Conservation (phyloP, 2,797 vertebrate species). For the Acanthornis magna region DNA sequence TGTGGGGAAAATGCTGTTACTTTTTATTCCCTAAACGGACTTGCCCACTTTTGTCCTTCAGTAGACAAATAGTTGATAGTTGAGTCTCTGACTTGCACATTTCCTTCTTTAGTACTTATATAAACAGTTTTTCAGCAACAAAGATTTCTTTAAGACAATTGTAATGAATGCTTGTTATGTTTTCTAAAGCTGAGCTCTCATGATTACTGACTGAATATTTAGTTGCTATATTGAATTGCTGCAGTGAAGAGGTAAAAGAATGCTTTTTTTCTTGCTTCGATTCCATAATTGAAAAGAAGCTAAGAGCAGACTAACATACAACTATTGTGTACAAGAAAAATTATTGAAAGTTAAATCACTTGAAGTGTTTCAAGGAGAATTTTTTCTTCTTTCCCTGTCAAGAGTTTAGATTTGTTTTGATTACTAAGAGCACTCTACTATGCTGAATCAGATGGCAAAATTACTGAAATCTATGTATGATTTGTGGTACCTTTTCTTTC, state of each 20-base stretch:
- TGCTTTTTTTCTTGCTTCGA: background rate
- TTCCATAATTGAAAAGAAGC: background rate
- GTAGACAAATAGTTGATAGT: constrained; percentile 38
- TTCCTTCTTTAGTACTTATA: constrained; percentile 55
- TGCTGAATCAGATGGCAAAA: background rate
- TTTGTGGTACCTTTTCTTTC: background rate
- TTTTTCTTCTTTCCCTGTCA: background rate
- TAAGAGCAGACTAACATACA: background rate
- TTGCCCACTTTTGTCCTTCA: background rate
- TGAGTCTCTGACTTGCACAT: constrained; percentile 24
- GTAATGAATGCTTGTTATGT: constrained; percentile 3
- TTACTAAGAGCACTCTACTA: background rate
- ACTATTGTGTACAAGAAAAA: background rate
- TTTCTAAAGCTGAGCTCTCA: constrained; percentile 24
- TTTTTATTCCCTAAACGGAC: background rate
- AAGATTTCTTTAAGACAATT: constrained; percentile 62
- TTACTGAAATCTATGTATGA: background rate
- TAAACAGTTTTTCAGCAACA: constrained; percentile 44
- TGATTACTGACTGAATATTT: background rate
- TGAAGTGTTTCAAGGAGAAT: background rate
- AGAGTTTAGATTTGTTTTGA: background rate
- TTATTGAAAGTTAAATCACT: background rate
- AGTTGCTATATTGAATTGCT: background rate
- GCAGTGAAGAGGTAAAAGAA: background rate
- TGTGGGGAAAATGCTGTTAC: fast-evolving